Evolutionary conservation across 1,140 invertebrate genomes (phyloP), one percentile per base, ranked within the genome.

Genomic region (Varroa destructor): DNA sequence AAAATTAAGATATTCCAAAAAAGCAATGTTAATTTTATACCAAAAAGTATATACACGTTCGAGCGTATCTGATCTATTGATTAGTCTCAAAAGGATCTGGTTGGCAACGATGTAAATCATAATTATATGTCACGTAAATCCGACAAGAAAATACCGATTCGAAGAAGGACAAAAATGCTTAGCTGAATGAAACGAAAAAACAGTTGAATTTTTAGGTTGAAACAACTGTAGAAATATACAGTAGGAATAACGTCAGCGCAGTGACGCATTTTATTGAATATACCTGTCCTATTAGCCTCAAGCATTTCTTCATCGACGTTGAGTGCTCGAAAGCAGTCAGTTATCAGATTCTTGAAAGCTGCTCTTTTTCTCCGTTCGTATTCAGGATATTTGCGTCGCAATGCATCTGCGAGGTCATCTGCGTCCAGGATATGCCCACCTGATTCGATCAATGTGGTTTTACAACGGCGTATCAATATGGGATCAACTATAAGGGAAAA

Each of bases 311-410:
- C 46, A 3, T 75, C 58, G 36, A 70, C 42, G 54, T 71, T 54
- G 72, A 55, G 73, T 43, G 51, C 67, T 56, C 56, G 46, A 42
- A 75, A 64, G 85, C 78, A 84, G 82, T 80, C 80, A 78, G 81
- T 85, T 74, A 89, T 86, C 77, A 84, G 80, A 72, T 82, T 80
- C 77, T 84, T 83, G 78, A 89, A 89, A 42, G 85, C 83, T 64
- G 78, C 82, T 67, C 85, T 82, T 78, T 87, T 87, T 76, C 84
- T 86, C 76, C 83, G 84, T 67, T 81, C 82, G 79, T 89, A 89
- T 75, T 89, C 87, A 36, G 83, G 82, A 78, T 86, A 88, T 75
- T 83, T 83, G 76, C 82, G 84, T 81, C 86, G 86, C 46, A 89
- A 81, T 75, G 84, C 67, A 61, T 72, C 70, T 51, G 71, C 70